These are phyloP conservation scores for Enteromius paludinosus DNA, from an alignment of 2,797 vertebrate species.

Conservation along the genomic window DNA sequence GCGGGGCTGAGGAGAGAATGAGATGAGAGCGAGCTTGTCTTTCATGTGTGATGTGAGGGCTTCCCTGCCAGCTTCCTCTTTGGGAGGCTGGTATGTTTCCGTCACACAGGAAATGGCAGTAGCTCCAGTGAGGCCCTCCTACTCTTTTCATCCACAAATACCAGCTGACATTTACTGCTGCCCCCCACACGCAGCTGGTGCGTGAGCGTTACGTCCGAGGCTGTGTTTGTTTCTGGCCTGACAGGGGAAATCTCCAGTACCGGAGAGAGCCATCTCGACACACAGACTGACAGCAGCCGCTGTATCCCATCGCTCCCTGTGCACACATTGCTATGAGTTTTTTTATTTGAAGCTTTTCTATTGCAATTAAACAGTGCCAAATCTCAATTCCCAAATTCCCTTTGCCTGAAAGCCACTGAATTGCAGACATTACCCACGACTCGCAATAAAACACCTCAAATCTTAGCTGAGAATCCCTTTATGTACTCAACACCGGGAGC, in stretches of 20 bases:
- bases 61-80: slow-evolving; percentile 42
- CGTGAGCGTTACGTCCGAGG: not conserved
- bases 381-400: slow-evolving; percentile 25
- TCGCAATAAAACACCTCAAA: slow-evolving; percentile 15
- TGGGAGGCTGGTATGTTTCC: slow-evolving; percentile 24
- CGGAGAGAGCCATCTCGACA: slow-evolving; percentile 7
- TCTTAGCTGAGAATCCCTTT: slow-evolving; percentile 41
- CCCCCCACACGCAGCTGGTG: slow-evolving; percentile 34
- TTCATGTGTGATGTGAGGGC: slow-evolving; percentile 55
- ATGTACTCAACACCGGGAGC: not conserved
- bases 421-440: slow-evolving; percentile 23
- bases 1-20: slow-evolving; percentile 19
- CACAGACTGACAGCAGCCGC: slow-evolving; percentile 22
- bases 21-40: slow-evolving; percentile 40
- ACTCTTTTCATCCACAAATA: slow-evolving; percentile 58
- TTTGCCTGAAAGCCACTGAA: slow-evolving; percentile 33
- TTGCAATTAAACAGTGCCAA: slow-evolving; percentile 35
- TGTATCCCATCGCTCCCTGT: slow-evolving; percentile 21
- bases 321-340: slow-evolving; percentile 16
- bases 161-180: slow-evolving; percentile 58
- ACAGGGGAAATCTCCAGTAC: slow-evolving; percentile 41
- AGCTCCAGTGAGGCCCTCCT: slow-evolving; percentile 24
- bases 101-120: slow-evolving; percentile 45
- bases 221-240: slow-evolving; percentile 29
- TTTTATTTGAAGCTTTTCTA: not conserved